A percentile compares a stretch with the other conserved stretches of the same genome.
Evolutionary conservation across 2,888 invertebrate genomes (phyloP).

Genomic region (Brachylomia viminalis): DNA sequence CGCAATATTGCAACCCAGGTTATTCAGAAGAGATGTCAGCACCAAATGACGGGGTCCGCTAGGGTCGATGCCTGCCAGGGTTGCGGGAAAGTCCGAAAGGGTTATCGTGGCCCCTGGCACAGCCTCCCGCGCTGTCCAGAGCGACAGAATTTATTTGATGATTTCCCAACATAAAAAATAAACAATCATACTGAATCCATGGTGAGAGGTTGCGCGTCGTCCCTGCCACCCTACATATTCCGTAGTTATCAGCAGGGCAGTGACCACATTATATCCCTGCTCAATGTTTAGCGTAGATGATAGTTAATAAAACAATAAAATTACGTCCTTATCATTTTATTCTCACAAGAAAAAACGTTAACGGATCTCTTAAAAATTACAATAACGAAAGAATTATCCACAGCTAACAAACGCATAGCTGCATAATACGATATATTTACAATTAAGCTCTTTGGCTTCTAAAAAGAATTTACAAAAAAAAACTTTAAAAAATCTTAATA

Average conservation of each 20-base stretch:
- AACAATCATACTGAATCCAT: too few relatives aligned
- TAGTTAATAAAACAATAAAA: conserved; percentile 63
- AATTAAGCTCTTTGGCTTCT: conserved; percentile 90
- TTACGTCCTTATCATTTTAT: conserved; percentile 84
- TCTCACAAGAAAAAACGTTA: conserved; percentile 91
- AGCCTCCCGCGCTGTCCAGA: too few relatives aligned
- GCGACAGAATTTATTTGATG: too few relatives aligned
- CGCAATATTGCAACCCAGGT: too few relatives aligned
- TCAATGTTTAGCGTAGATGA: neutral
- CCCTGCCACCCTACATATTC: neutral
- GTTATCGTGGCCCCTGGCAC: too few relatives aligned
- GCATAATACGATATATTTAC: conserved; percentile 84
- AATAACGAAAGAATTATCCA: conserved; percentile 87
- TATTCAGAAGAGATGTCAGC: too few relatives aligned
- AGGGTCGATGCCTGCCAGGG: too few relatives aligned
- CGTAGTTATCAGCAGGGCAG: neutral
- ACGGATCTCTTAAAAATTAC: conserved; percentile 90
- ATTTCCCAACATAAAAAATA: too few relatives aligned
- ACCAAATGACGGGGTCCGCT: too few relatives aligned
- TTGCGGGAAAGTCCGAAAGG: too few relatives aligned
- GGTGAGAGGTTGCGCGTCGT: too few relatives aligned
- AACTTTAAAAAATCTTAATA: conserved; percentile 74
- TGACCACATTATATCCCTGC: neutral
- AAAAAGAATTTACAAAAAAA: conserved; percentile 83
- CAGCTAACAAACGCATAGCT: conserved; percentile 81